Base-by-base conservation (phyloP, 2,797 vertebrate species). In the Lepilemur ruficaudatus region DNA sequence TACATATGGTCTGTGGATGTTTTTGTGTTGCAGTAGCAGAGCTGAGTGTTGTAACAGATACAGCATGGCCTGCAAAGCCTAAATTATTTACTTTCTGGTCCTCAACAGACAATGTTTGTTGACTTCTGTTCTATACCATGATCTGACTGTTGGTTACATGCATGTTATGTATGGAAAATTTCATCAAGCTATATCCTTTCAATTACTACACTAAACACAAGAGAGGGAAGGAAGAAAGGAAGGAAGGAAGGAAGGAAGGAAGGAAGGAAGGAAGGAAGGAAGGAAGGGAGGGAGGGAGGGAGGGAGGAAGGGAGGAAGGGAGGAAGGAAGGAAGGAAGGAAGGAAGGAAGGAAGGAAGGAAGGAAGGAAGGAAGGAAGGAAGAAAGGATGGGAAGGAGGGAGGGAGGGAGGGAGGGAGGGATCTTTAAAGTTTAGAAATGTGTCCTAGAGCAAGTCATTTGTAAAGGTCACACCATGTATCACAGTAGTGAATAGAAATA, bases 361-460 rank as follows among this genome's bases (percentile, higher is more conserved):
- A 32, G 5, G 14, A 13, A 41, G 20, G 5, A 4, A 41, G 17
- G 3, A 5, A 28, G 25, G 1, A 55, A 13, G 38, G 38, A 4
- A 38, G 38, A 3, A 5, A 32, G 38, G 14, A 84, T 13, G 6
- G 4, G 5, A 57, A 7, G 10, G 30, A 48, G 10, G 17, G 2
- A 92, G 38, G 38, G 38, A 38, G 38, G 38, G 14, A 84, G 6
- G 4, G 5, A 57, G 10, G 10, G 30, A 48, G 10, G 17, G 2
- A 92, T 48, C 52, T 30, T 83, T 89, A 65, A 32, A 84, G 72
- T 61, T 65, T 0, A 85, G 50, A 79, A 85, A 83, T 55, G 43
- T n/a, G 5, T 80, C 55, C 28, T n/a, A 69, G 52, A 97, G 4
- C 43, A 85, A 82, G 65, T 78, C 72, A 65, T 41, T 85, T 50